Percentiles rank a stretch among this genome's conserved stretches.
These are phyloP conservation scores for Corvus cornix DNA, from an alignment of 2,113 vertebrate genomes.

Conservation along the genomic window DNA sequence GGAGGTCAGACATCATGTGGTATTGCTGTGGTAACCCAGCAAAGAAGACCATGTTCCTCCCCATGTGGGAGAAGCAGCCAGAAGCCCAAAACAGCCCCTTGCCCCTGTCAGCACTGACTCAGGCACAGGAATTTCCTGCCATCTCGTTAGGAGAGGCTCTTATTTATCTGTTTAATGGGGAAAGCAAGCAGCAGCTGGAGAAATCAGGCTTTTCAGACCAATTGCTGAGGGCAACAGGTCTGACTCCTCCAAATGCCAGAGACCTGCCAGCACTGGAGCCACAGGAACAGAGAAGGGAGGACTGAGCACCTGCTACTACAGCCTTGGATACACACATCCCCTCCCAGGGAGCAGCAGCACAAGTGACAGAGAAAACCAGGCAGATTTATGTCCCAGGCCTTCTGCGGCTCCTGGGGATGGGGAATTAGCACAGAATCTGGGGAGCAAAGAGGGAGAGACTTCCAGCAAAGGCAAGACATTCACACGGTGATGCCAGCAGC, in stretches of 20 bases:
- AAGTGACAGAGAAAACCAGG: background rate
- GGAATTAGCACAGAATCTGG: background rate
- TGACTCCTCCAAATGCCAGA: background rate
- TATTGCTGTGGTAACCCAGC: background rate
- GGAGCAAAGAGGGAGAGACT: background rate
- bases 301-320: background rate
- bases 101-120: background rate
- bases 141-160: background rate
- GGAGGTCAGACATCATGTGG: background rate
- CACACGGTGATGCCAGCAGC: background rate
- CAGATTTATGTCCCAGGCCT: background rate
- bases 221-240: background rate
- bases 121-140: background rate
- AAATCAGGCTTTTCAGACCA: background rate
- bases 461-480: background rate
- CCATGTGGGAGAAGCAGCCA: background rate
- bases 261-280: background rate
- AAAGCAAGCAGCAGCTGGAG: background rate
- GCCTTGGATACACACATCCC: background rate
- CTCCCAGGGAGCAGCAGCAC: background rate
- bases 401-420: background rate
- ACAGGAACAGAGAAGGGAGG: fast-evolving
- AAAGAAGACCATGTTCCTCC: background rate
- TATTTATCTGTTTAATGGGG: background rate
- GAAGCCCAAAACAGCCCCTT: background rate